phyloP scores from a whole-genome alignment of 2,113 vertebrate genomes.

The Hippoglossus stenolepis region DNA sequence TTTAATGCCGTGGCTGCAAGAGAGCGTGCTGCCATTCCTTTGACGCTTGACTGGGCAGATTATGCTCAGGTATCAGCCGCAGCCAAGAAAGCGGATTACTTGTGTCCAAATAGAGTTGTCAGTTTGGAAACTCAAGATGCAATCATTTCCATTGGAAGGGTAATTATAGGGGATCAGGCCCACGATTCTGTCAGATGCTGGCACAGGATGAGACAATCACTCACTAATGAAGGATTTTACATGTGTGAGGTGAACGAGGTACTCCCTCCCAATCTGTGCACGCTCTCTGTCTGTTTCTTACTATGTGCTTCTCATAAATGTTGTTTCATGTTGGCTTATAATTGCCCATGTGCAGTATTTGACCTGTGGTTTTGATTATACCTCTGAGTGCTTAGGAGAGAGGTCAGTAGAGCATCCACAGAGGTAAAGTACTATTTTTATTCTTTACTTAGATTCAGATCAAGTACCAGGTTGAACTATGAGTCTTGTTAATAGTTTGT shows the following conservation, averaged over 20 bases:
- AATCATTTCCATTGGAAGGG: constrained; percentile 79
- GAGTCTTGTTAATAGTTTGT: too few relatives aligned
- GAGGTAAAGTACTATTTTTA: neutral
- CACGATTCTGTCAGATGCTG: constrained; percentile 71
- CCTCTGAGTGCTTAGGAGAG: neutral
- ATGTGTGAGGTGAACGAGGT: constrained; percentile 74
- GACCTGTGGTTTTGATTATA: neutral
- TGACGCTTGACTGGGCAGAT: constrained; percentile 79
- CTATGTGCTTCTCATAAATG: neutral
- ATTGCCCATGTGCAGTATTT: neutral
- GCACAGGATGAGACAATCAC: constrained; percentile 73
- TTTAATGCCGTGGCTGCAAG: constrained; percentile 49
- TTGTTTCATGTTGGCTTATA: constrained; percentile 1
- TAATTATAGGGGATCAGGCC: constrained; percentile 81
- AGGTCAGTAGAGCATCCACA: neutral
- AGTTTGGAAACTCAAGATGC: constrained; percentile 83
- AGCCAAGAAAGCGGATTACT: constrained; percentile 82
- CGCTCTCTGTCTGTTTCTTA: constrained; percentile 21
- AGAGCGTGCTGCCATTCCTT: constrained; percentile 64
- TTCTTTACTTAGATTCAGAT: too few relatives aligned
- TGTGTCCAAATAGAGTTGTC: constrained; percentile 84
- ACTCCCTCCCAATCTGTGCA: constrained; percentile 20
- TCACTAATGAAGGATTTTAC: constrained; percentile 83
- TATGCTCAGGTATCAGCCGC: constrained; percentile 83
- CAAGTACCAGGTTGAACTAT: too few relatives aligned